phyloP scores from a whole-genome alignment of 2,797 vertebrate species.

The Etheostoma perlongum region DNA sequence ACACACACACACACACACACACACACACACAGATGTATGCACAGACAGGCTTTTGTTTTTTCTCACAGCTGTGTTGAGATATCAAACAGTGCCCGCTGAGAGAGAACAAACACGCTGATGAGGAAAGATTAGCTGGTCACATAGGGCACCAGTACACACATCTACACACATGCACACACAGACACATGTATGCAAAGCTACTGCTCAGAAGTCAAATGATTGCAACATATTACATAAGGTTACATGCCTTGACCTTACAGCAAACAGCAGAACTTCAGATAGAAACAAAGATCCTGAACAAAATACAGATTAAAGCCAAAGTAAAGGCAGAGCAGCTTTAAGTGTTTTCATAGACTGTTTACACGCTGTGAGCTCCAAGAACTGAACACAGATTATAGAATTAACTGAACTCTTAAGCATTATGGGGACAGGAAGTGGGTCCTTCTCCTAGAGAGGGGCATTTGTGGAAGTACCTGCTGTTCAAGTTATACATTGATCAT shows the following conservation, averaged over 20 bases:
- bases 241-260: slow-evolving; percentile 29
- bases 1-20: slow-evolving; percentile 26
- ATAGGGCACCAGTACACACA: slow-evolving; percentile 48
- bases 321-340: slow-evolving; percentile 37
- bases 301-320: slow-evolving; percentile 32
- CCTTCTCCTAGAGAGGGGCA: neutral
- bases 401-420: slow-evolving; percentile 13
- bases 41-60: slow-evolving; percentile 39
- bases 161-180: slow-evolving; percentile 13
- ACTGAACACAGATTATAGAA: neutral
- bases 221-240: slow-evolving; percentile 51
- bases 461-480: neutral
- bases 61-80: slow-evolving; percentile 77
- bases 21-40: slow-evolving; percentile 33
- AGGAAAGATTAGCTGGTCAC: slow-evolving; percentile 78
- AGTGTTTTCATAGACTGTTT: slow-evolving; percentile 37
- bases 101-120: slow-evolving; percentile 76
- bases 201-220: slow-evolving; percentile 45
- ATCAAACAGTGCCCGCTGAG: slow-evolving; percentile 74
- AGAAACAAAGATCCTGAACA: slow-evolving; percentile 2
- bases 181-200: slow-evolving; percentile 27
- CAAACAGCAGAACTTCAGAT: slow-evolving; percentile 34
- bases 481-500: neutral
- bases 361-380: slow-evolving; percentile 17
- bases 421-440: slow-evolving; percentile 18